These are phyloP conservation scores for Cephus cinctus DNA, from an alignment of 1,140 invertebrate species.

Conservation along the genomic window DNA sequence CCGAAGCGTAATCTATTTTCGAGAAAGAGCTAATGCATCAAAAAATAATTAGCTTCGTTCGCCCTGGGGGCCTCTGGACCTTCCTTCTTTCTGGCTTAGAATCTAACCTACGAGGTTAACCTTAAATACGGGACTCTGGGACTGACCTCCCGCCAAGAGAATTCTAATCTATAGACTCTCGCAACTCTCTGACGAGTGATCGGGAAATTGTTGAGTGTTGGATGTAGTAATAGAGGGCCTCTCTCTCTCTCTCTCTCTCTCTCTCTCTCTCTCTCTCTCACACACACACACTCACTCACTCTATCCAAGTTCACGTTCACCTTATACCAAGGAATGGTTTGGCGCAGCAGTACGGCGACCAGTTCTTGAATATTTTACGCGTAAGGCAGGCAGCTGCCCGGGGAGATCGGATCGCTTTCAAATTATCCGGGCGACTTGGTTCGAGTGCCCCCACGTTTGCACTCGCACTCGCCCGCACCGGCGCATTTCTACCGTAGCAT, in stretches of 20 bases:
- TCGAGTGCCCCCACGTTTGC: conserved; percentile 37
- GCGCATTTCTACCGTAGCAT: too few species aligned
- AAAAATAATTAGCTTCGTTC: conserved; percentile 5
- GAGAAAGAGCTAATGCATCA: conserved; percentile 1
- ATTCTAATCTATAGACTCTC: too few species aligned
- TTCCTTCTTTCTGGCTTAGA: too few species aligned
- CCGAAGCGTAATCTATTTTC: conserved; percentile 7
- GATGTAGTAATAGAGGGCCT: conserved; percentile 15
- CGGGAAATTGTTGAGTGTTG: too few species aligned
- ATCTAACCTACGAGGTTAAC: too few species aligned
- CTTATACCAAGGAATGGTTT: too few species aligned
- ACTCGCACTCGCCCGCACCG: too few species aligned
- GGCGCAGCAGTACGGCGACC: conserved; percentile 20
- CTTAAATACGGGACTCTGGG: too few species aligned
- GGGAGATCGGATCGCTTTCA: conserved; percentile 54
- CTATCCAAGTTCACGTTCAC: too few species aligned
- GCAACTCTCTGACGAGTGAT: too few species aligned
- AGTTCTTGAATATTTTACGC: conserved; percentile 56
- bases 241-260: conserved; percentile 7
- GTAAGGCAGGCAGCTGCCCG: conserved; percentile 54
- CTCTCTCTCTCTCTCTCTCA: conserved; percentile 1
- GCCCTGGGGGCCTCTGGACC: conserved; percentile 4
- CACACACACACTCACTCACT: conserved; percentile 4
- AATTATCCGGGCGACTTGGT: conserved; percentile 53
- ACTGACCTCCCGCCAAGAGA: too few species aligned